Base-by-base conservation (phyloP, 2,888 invertebrate genomes). In the Mechanitis messenoides region DNA sequence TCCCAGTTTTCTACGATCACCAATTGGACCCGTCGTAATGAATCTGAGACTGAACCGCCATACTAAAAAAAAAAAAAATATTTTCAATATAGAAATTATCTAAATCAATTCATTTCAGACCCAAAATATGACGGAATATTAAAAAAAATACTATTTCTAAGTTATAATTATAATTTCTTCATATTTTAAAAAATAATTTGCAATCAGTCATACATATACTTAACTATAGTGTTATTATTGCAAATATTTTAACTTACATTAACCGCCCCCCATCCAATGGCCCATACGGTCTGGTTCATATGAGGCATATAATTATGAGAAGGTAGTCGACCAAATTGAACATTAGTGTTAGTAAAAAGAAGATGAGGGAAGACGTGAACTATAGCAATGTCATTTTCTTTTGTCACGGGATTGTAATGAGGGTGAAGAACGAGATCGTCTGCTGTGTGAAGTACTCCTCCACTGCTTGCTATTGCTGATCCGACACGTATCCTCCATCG, bases 211-310 rank as follows among this genome's bases (percentile, higher is more conserved):
- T 42, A 42, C 6, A 42, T 42, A 42, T 9, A 42, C 42, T 9
- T 9, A 42, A 42, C 9, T 9, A 42, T 42, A 42, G 9, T 42
- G 11, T 42, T 42, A 42, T 42, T 42, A 42, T 42, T 42, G 6
- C 42, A 9, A 9, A 42, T 9, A 11, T 7, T 38, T 38, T 42
- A 42, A 42, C 68, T 65, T 62, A 69, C 68, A 11, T 55, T 35
- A 11, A 58, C 67, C 3, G 45, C 7, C 42, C 88, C 87, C 87
- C 87, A 90, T 65, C 90, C 91, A 46, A 79, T 75, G 28, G 86
- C 81, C 73, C 81, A 77, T 2, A 84, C 81, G 3, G 69, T 67
- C 50, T 74, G 74, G 61, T 83, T 77, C 33, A 76, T 79, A 3
- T 66, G 73, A 6, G 81, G 68, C 54, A 76, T 72, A 63, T 77